Percentiles rank a stretch among this genome's conserved stretches.
Evolutionary conservation across 1,140 invertebrate genomes (phyloP).

Genomic region (Nebria ingens): DNA sequence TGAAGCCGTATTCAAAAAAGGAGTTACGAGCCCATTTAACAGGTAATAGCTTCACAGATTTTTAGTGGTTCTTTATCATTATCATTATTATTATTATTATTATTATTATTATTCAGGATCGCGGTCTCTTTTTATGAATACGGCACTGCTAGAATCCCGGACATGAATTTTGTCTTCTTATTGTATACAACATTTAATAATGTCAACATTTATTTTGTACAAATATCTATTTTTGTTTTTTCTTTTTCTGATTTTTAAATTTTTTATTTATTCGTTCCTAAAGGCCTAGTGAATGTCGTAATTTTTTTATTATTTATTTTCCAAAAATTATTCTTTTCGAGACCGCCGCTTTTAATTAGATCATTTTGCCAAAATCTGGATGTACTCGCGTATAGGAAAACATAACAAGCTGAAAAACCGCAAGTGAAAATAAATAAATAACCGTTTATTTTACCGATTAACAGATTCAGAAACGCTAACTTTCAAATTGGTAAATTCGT

Average conservation of each 20-base stretch:
- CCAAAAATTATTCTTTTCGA: background rate
- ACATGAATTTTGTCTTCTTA: conserved; percentile 1
- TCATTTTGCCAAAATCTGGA: background rate
- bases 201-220: conserved; percentile 30
- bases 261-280: conserved; percentile 15
- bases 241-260: conserved; percentile 6
- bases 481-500: conserved; percentile 2
- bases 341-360: background rate
- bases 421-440: background rate
- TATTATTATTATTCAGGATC: background rate
- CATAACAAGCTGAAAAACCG: no score
- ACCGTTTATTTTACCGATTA: no score
- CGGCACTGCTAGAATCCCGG: background rate
- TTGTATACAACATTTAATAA: conserved; percentile 8
- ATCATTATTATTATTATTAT: no score
- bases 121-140: background rate
- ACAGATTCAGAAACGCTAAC: no score
- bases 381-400: no score
- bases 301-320: background rate
- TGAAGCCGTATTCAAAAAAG: conserved; percentile 5
- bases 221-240: conserved; percentile 17
- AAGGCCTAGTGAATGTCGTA: conserved; percentile 12
- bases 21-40: background rate
- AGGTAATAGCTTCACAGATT: background rate
- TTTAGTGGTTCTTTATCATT: background rate